Conservation (phyloP, 2,888 invertebrate species). For the Yponomeuta sedellus region DNA sequence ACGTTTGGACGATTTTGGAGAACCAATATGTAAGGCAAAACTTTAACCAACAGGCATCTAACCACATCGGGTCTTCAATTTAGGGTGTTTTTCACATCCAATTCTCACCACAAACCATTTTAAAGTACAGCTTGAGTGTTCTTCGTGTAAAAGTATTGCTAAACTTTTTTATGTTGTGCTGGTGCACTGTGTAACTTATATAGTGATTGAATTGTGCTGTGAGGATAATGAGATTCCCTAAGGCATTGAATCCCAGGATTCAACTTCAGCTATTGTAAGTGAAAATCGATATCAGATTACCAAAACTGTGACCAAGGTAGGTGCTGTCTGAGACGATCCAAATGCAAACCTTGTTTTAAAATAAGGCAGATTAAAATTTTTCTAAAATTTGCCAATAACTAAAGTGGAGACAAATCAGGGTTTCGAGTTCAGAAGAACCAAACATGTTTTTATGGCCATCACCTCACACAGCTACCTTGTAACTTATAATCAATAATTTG, state of each 20-base stretch:
- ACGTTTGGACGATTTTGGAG: conserved; percentile 54
- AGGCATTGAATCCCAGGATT: conserved; percentile 40
- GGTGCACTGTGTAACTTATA: not conserved
- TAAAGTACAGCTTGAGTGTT: not conserved
- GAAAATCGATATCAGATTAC: not conserved
- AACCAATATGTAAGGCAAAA: conserved; percentile 48
- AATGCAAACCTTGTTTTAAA: too few relatives aligned
- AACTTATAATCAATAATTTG: too few relatives aligned
- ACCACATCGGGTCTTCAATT: not conserved
- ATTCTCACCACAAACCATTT: not conserved
- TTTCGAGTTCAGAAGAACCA: too few relatives aligned
- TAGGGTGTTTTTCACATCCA: not conserved
- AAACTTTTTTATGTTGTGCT: not conserved
- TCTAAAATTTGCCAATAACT: too few relatives aligned
- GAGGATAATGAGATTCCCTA: conserved; percentile 45
- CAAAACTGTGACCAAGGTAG: too few relatives aligned
- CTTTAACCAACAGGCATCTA: conserved; percentile 4
- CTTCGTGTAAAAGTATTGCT: not conserved
- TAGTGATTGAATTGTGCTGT: not conserved
- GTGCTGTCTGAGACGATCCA: too few relatives aligned
- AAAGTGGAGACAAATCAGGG: too few relatives aligned
- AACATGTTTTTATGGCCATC: too few relatives aligned
- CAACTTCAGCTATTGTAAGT: conserved; percentile 50
- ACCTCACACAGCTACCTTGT: too few relatives aligned
- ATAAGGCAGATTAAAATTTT: too few relatives aligned